Evolutionary conservation across 2,797 vertebrate genomes (phyloP).

Genomic region (Takifugu ocellatus): DNA sequence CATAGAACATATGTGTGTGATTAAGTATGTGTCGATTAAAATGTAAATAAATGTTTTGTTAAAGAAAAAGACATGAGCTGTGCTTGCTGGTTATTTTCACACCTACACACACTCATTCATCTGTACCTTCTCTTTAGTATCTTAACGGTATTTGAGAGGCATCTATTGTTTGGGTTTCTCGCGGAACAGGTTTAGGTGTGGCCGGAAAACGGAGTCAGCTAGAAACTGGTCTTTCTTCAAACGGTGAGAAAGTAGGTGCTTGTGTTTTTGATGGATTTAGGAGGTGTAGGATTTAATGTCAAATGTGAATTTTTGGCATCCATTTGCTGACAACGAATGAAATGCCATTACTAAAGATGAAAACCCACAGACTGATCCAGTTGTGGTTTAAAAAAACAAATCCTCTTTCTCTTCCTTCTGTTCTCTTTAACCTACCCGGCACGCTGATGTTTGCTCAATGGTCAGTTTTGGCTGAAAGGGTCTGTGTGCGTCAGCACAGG

Average conservation of each 20-base stretch:
- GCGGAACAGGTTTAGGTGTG: constrained; percentile 67
- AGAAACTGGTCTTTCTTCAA: constrained; percentile 28
- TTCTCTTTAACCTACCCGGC: constrained; percentile 1
- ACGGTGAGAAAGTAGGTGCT: constrained; percentile 10
- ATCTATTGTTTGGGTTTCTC: constrained; percentile 38
- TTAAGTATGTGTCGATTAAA: constrained; percentile 16
- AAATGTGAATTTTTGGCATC: not conserved
- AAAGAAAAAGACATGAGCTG: constrained; percentile 25
- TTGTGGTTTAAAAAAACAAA: not conserved
- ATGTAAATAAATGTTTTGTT: constrained; percentile 71
- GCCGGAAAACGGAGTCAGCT: constrained; percentile 20
- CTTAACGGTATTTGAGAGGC: constrained; percentile 7
- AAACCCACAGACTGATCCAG: not conserved
- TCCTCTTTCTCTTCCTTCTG: not conserved
- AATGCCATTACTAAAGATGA: not conserved
- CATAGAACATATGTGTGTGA: constrained; percentile 16
- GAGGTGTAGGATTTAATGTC: no score
- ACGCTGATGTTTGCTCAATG: constrained; percentile 31
- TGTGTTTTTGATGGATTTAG: not conserved
- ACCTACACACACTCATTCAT: not conserved
- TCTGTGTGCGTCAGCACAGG: constrained; percentile 30
- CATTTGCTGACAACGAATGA: not conserved
- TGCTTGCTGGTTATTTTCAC: constrained; percentile 13
- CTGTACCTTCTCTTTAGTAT: not conserved
- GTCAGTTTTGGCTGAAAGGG: constrained; percentile 11